Conservation (phyloP, 2,888 invertebrate genomes). For the Invenusta paracnida region DNA sequence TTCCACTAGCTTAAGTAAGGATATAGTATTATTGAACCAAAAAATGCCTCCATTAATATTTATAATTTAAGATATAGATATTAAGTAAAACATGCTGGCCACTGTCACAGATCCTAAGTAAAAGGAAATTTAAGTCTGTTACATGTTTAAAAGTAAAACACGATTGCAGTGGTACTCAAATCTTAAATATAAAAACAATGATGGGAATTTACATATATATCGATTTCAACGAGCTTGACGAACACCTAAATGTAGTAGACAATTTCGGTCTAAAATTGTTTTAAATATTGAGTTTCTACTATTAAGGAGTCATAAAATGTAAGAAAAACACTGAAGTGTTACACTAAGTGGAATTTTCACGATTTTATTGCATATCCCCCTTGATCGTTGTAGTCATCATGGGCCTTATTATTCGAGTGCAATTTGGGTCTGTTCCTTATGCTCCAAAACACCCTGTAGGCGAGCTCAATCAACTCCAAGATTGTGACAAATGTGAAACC, state of each 20-base stretch:
- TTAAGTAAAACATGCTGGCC: neutral
- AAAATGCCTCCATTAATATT: too few relatives aligned
- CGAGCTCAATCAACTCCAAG: conserved; percentile 5
- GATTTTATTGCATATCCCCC: neutral
- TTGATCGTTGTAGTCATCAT: neutral
- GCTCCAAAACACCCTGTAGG: neutral
- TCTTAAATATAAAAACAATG: too few relatives aligned
- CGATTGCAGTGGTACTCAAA: too few relatives aligned
- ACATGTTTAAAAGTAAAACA: too few relatives aligned
- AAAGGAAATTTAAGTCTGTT: too few relatives aligned
- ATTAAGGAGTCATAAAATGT: neutral
- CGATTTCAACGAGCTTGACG: neutral
- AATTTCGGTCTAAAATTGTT: too few relatives aligned
- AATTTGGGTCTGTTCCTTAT: neutral
- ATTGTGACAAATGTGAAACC: conserved; percentile 35
- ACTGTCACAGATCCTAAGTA: neutral
- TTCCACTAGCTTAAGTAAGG: too few relatives aligned
- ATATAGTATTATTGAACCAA: too few relatives aligned
- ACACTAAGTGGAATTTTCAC: neutral
- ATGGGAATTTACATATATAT: too few relatives aligned
- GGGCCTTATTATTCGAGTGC: neutral
- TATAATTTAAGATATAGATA: too few relatives aligned
- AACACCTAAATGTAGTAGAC: neutral
- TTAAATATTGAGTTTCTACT: too few relatives aligned
- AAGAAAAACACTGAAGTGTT: neutral